Conservation (phyloP, 2,113 vertebrate genomes). For the Myiopsitta monachus region DNA sequence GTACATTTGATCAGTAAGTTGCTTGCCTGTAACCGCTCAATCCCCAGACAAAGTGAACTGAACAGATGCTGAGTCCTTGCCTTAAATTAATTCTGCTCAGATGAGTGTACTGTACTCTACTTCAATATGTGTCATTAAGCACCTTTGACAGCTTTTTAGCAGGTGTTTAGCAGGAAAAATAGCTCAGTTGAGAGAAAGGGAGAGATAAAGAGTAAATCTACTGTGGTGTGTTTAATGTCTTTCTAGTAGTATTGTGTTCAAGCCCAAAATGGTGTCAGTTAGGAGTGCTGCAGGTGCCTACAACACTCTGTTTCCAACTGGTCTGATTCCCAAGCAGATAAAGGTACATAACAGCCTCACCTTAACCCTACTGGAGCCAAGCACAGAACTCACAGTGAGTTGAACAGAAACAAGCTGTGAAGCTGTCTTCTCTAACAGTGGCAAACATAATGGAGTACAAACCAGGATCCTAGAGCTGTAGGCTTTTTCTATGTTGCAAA, state of each 20-base stretch:
- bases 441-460: background rate
- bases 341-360: background rate
- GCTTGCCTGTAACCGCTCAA: background rate
- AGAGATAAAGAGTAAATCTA: slow-evolving; percentile 26
- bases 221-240: background rate
- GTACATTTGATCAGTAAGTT: background rate
- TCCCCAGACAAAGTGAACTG: background rate
- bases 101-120: slow-evolving; percentile 34
- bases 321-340: background rate
- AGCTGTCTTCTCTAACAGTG: background rate
- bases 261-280: background rate
- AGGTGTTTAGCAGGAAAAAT: slow-evolving; percentile 27
- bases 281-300: background rate
- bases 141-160: slow-evolving; percentile 55
- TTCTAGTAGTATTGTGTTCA: background rate
- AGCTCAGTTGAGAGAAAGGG: slow-evolving; percentile 13
- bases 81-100: slow-evolving; percentile 60
- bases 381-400: background rate
- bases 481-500: background rate
- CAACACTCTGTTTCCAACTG: background rate
- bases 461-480: background rate
- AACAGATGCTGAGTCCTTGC: slow-evolving; percentile 52
- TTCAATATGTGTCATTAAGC: slow-evolving; percentile 59
- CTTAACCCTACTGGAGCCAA: background rate
- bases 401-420: background rate